Base-by-base conservation (phyloP, 2,888 invertebrate genomes). In the Timandra comae region DNA sequence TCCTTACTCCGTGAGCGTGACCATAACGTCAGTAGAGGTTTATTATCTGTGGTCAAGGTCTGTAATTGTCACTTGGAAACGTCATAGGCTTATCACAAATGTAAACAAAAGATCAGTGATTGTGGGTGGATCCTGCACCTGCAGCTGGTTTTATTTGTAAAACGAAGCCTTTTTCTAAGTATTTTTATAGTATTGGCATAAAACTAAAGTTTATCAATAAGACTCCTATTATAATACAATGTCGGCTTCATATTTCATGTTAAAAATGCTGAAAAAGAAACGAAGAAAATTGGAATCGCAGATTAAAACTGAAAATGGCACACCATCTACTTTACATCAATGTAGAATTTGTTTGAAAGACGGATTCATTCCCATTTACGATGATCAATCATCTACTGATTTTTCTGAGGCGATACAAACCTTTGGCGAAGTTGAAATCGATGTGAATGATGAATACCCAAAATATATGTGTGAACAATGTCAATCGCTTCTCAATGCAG, bases 321-420 rank as follows among this genome's bases (percentile, higher is more conserved):
- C 25, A 28, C 19, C 39, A 10, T 7, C 11, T 3, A 7, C 6
- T 10, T 11, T 7, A 24, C 9, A 11, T 10, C 9, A 24, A 9
- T 80, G 82, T 47, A 63, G 81, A 43, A 54, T 78, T 26, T 82
- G 81, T 56, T 51, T 80, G 12, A 55, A 67, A 36, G 38, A 57
- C 10, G 79, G 68, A 7, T 39, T 33, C 2, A 49, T 66, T 33
- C 49, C 63, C 10, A 75, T 81, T 33, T 69, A 52, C 35, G 47
- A 40, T 2, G 33, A 44, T 6, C 43, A 58, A 8, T 35, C 41
- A 12, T 24, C 41, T 1, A 37, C 43, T 9, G 56, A 72, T 29
- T 43, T 75, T 25, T 43, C 52, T 8, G 60, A 76, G 35, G 65
- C 66, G 3, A 52, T 81, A 30, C 37, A 45, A 22, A 53, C 43